Evolutionary conservation across 2,113 vertebrate species (phyloP), one percentile per base, ranked within the genome.

Genomic region (Poicephalus gulielmi): DNA sequence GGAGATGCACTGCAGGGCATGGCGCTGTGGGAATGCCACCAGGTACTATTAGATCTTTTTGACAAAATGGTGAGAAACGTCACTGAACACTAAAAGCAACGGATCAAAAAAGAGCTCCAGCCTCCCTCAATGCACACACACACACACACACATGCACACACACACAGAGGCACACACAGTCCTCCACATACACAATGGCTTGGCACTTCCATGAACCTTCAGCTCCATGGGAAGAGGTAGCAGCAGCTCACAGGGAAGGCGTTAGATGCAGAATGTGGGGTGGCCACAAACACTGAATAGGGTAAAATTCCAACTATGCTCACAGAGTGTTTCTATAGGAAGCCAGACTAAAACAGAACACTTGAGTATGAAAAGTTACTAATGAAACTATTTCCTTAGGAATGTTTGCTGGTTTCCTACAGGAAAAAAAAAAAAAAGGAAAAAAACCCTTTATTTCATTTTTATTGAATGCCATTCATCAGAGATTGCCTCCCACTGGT

Each of bases 201-300:
- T n/a, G 24, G 24, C 12, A 8, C 20, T 53, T 82, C 28, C n/a
- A 28, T 18, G 30, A 63, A 37, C 80, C 1, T 0, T 52, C 37
- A 57, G 14, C 17, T 59, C 47, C 53, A 22, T 6, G 23, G 22
- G 27, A 77, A 62, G 43, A 53, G 14, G 41, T 20, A 63, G 31
- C n/a, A 85, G 27, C 31, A 63, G 1, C 53, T 47, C 53, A 35
- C 24, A 35, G 81, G 37, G 64, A 83, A 69, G 39, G n/a, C 39
- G 27, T n/a, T 20, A 46, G 27, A 25, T 43, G 11, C 37, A 55
- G 63, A 62, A 63, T 3, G 1, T 10, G 13, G 30, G 17, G 28
- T 1, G 0, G 8, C n/a, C 74, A 60, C 19, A 62, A 33, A 66
- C 1, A 4, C 17, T 67, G 20, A 17, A 62, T 1, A 3, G 70